A percentile compares a stretch with the other conserved stretches of the same genome.
Evolutionary conservation across 2,113 vertebrate genomes (phyloP).

Genomic region (Spilogale gracilis): DNA sequence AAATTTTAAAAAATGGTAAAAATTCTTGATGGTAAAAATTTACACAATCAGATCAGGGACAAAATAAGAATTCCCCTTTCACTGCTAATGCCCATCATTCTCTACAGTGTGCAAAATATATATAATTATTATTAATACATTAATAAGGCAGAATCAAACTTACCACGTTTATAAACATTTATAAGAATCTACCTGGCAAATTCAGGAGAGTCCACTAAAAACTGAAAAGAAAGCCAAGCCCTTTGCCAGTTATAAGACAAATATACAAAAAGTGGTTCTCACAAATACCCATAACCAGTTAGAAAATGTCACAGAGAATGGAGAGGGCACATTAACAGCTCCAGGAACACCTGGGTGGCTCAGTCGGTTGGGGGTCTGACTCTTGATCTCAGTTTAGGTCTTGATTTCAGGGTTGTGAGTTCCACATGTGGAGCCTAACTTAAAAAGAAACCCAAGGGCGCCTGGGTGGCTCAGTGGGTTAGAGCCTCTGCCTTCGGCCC

Average conservation of each 20-base stretch:
- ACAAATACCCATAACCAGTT: background rate
- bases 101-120: background rate
- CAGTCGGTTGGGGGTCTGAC: background rate
- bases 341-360: background rate
- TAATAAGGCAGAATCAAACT: slow-evolving; percentile 2
- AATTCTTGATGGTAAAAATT: slow-evolving; percentile 36
- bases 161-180: slow-evolving; percentile 6
- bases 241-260: slow-evolving; percentile 20
- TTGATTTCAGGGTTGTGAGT: background rate
- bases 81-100: slow-evolving; percentile 9
- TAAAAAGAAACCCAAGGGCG: background rate
- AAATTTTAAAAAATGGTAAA: too few relatives aligned
- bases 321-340: background rate
- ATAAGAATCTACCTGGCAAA: background rate
- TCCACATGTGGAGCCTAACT: background rate
- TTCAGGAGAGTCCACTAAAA: slow-evolving; percentile 20
- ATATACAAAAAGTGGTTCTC: background rate
- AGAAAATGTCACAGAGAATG: background rate
- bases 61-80: slow-evolving; percentile 4
- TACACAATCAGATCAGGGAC: slow-evolving; percentile 25
- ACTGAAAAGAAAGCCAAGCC: background rate
- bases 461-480: too few relatives aligned
- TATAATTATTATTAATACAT: background rate
- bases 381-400: background rate
- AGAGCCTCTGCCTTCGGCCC: too few relatives aligned